Evolutionary conservation across 53 echinoderm and acorn worm species (phyloP).

Genomic region (Apostichopus leukothele): DNA sequence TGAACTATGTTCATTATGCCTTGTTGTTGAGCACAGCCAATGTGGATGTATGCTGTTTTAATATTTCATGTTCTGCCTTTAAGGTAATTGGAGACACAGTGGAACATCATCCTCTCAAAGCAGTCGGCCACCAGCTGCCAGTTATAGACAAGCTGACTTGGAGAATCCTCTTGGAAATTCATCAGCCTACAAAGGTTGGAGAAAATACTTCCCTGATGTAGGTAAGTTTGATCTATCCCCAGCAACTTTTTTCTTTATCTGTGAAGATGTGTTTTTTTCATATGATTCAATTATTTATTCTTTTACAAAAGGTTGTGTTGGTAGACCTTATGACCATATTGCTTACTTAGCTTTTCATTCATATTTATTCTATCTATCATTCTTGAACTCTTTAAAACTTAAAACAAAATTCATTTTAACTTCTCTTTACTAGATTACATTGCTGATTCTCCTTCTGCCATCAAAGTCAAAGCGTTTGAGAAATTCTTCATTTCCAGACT

Average conservation of each 20-base stretch:
- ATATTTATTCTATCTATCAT: too few relatives aligned
- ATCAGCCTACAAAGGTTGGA: slow-evolving; percentile 89
- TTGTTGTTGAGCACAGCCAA: too few relatives aligned
- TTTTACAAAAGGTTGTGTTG: too few relatives aligned
- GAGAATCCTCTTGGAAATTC: slow-evolving; percentile 55
- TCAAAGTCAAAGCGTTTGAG: slow-evolving; percentile 90
- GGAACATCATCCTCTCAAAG: slow-evolving; percentile 27
- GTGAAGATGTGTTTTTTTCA: too few relatives aligned
- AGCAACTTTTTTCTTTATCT: too few relatives aligned
- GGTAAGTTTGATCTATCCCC: slow-evolving; percentile 47
- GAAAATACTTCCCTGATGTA: slow-evolving; percentile 87
- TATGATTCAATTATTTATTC: background rate
- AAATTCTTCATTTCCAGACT: slow-evolving; percentile 79
- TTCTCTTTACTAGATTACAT: slow-evolving; percentile 63
- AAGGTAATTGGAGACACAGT: slow-evolving; percentile 26
- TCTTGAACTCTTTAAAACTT: too few relatives aligned
- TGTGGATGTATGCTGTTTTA: too few relatives aligned
- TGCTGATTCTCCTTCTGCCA: slow-evolving; percentile 79
- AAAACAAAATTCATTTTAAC: background rate
- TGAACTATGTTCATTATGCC: too few relatives aligned
- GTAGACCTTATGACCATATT: too few relatives aligned
- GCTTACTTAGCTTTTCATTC: too few relatives aligned
- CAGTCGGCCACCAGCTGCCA: slow-evolving; percentile 51
- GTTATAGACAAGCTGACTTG: slow-evolving; percentile 64
- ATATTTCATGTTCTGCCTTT: background rate